A percentile compares a stretch with the other conserved stretches of the same genome.
These are phyloP conservation scores for Drosophila erecta DNA, from an alignment of 1,140 invertebrate genomes.

Conservation along the genomic window DNA sequence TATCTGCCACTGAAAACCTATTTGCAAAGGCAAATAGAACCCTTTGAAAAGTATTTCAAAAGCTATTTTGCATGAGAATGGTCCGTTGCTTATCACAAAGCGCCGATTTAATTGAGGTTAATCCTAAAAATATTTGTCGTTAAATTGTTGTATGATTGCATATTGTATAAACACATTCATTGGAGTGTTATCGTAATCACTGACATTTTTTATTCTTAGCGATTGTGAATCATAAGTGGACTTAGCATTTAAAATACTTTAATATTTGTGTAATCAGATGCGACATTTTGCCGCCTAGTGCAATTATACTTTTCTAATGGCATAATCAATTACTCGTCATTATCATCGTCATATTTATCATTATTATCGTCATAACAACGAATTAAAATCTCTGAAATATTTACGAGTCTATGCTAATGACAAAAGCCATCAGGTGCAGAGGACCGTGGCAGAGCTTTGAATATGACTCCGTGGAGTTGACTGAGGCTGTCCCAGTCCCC, in stretches of 20 bases:
- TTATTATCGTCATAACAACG: no score
- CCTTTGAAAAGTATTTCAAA: not conserved
- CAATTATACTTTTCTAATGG: not conserved
- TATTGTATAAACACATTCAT: no score
- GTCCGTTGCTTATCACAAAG: no score
- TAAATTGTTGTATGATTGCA: slow-evolving; percentile 8
- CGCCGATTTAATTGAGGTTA: not conserved
- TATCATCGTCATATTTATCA: no score
- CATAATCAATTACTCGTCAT: not conserved
- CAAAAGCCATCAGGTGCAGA: slow-evolving; percentile 2
- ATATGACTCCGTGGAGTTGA: slow-evolving; percentile 12
- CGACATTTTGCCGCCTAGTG: not conserved
- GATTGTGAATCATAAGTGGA: slow-evolving; percentile 7
- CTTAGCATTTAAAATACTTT: not conserved
- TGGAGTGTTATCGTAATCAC: not conserved
- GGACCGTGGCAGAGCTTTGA: slow-evolving; percentile 5
- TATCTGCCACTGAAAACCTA: slow-evolving; percentile 26
- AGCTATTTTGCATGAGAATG: not conserved
- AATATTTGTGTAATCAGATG: not conserved
- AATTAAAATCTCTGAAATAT: slow-evolving; percentile 9
- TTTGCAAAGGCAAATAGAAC: not conserved
- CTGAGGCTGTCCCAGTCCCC: slow-evolving; percentile 4
- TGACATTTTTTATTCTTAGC: not conserved
- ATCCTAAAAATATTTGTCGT: not conserved
- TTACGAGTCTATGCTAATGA: slow-evolving; percentile 38